Conservation (phyloP, 2,797 vertebrate species). For the Rhincodon typus region DNA sequence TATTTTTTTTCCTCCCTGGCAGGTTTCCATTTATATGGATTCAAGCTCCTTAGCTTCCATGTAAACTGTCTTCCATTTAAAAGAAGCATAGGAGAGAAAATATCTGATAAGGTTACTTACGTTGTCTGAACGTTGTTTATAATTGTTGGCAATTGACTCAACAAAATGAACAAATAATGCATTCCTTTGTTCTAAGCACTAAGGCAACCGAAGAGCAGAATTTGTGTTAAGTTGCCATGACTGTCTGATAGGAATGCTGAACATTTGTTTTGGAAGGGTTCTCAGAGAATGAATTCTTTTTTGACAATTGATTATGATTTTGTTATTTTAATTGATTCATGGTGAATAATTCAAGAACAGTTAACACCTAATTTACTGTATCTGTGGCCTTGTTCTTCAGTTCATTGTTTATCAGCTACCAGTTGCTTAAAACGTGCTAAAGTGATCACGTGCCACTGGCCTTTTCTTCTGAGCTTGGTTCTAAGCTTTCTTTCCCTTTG, state of each 20-base stretch:
- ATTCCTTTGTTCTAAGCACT: slow-evolving; percentile 45
- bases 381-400: slow-evolving; percentile 84
- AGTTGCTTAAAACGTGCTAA: slow-evolving; percentile 73
- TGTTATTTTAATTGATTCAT: slow-evolving; percentile 50
- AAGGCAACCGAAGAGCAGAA: slow-evolving; percentile 55
- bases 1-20: slow-evolving; percentile 41
- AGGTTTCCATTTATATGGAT: slow-evolving; percentile 52
- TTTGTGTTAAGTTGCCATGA: slow-evolving; percentile 43
- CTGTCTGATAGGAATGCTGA: slow-evolving; percentile 45
- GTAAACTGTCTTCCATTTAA: slow-evolving; percentile 76
- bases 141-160: slow-evolving; percentile 52
- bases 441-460: slow-evolving; percentile 73
- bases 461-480: slow-evolving; percentile 55
- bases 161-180: slow-evolving; percentile 50
- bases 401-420: slow-evolving; percentile 81
- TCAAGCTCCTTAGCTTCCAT: slow-evolving; percentile 56
- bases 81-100: slow-evolving; percentile 51
- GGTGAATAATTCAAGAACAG: slow-evolving; percentile 50
- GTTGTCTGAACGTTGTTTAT: slow-evolving; percentile 46
- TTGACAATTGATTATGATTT: slow-evolving; percentile 57
- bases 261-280: slow-evolving; percentile 53
- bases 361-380: slow-evolving; percentile 61
- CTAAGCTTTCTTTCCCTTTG: slow-evolving; percentile 76
- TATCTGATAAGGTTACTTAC: slow-evolving; percentile 46
- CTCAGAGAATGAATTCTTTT: slow-evolving; percentile 51